These are phyloP conservation scores for Tetrao urogallus DNA, from an alignment of 2,113 vertebrate genomes.

Conservation along the genomic window DNA sequence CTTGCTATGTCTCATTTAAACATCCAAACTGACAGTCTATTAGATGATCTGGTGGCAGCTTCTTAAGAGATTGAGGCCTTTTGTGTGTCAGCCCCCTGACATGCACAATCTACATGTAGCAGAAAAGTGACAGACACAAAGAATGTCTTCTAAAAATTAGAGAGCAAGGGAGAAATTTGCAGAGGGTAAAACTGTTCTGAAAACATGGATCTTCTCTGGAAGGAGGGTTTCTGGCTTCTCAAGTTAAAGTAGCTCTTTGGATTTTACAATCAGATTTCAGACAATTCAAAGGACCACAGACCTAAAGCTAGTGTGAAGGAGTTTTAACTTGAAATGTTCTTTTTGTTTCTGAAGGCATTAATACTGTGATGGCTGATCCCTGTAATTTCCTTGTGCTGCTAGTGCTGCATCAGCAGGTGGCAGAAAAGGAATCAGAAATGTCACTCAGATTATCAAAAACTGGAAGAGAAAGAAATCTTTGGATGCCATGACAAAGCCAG, in stretches of 20 bases:
- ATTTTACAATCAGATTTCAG: background rate
- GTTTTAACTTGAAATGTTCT: background rate
- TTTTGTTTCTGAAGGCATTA: background rate
- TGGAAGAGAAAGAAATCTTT: background rate
- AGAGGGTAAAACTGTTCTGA: background rate
- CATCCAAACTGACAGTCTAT: slow-evolving; percentile 63
- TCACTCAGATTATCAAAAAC: background rate
- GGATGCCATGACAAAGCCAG: background rate
- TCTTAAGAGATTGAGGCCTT: slow-evolving; percentile 57
- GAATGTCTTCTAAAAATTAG: slow-evolving; percentile 19
- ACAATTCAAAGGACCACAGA: background rate
- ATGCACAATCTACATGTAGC: slow-evolving; percentile 44
- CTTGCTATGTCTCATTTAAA: slow-evolving; percentile 45
- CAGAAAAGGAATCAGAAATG: background rate
- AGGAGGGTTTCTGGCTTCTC: background rate
- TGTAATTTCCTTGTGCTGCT: background rate
- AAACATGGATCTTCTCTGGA: background rate
- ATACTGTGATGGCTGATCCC: background rate
- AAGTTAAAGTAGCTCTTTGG: background rate
- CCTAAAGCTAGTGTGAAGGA: background rate
- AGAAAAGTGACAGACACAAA: slow-evolving; percentile 45
- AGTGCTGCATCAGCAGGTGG: background rate
- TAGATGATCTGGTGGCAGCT: slow-evolving; percentile 62
- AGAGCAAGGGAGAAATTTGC: background rate
- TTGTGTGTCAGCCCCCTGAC: slow-evolving; percentile 55